Evolutionary conservation across 2,113 vertebrate genomes (phyloP).

Genomic region (Miniopterus natalensis): DNA sequence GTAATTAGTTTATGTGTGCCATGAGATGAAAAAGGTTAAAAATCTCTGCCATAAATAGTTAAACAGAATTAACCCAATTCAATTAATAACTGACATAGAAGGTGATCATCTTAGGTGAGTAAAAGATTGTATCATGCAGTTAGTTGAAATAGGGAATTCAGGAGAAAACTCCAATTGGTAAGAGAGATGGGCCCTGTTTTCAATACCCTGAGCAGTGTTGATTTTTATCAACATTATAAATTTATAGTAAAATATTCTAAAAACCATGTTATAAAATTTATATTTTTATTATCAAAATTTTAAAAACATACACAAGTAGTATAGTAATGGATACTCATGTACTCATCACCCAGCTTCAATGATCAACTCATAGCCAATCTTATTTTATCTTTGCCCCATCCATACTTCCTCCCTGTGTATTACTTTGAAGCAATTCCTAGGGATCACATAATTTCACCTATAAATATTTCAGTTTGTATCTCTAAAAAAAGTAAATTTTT

Average conservation of each 20-base stretch:
- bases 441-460: neutral
- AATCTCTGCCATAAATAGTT: neutral
- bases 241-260: neutral
- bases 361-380: neutral
- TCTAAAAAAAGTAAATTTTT: conserved; percentile 3
- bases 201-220: neutral
- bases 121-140: neutral
- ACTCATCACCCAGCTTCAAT: neutral
- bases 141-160: neutral
- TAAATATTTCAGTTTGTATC: neutral
- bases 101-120: neutral
- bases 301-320: neutral
- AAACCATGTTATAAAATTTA: neutral
- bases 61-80: neutral
- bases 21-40: neutral
- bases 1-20: neutral
- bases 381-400: neutral
- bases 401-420: neutral
- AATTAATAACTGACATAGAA: neutral
- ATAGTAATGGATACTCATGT: neutral
- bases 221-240: conserved; percentile 17
- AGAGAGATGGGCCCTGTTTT: neutral
- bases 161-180: neutral
- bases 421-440: neutral
- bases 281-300: conserved; percentile 6